Conservation (phyloP, 2,797 vertebrate species). For the Leptodactylus fallax region DNA sequence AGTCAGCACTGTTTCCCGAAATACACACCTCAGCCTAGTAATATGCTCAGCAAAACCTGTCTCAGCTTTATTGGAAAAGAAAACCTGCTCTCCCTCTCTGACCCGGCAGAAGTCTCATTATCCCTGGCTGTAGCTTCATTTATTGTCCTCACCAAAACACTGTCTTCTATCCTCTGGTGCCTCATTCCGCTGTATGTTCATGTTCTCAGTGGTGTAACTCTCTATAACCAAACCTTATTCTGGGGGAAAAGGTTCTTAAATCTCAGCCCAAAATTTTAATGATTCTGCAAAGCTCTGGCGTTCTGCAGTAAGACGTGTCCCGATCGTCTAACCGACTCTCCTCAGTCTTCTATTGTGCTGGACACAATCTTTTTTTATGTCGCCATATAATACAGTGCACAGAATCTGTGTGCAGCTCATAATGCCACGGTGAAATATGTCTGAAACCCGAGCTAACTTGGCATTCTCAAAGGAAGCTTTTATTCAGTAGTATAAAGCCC, state of each 20-base stretch:
- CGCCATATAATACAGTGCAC: conserved; percentile 3
- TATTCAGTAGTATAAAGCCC: conserved; percentile 27
- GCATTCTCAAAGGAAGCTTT: conserved; percentile 30
- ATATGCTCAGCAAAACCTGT: conserved; percentile 52
- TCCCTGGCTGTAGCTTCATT: not conserved
- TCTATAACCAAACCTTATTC: not conserved
- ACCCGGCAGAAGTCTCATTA: conserved; percentile 18
- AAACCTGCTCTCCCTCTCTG: conserved; percentile 21
- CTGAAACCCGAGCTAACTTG: not conserved
- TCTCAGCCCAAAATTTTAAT: not conserved
- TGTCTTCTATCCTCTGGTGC: not conserved
- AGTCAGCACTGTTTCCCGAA: conserved; percentile 57
- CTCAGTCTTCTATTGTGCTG: conserved; percentile 17
- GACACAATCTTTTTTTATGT: conserved; percentile 31
- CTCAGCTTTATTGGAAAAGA: conserved; percentile 41
- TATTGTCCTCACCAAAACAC: not conserved
- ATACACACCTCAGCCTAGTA: conserved; percentile 44
- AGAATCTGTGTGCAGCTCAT: conserved; percentile 23
- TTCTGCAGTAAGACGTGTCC: conserved; percentile 19
- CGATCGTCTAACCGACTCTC: not conserved
- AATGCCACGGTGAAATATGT: conserved; percentile 4
- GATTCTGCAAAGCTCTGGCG: not conserved
- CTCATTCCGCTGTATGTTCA: not conserved
- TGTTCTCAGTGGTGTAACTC: not conserved
- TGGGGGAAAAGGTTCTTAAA: not conserved